Conservation (phyloP, 2,888 invertebrate species). For the Tanypteryx hageni region DNA sequence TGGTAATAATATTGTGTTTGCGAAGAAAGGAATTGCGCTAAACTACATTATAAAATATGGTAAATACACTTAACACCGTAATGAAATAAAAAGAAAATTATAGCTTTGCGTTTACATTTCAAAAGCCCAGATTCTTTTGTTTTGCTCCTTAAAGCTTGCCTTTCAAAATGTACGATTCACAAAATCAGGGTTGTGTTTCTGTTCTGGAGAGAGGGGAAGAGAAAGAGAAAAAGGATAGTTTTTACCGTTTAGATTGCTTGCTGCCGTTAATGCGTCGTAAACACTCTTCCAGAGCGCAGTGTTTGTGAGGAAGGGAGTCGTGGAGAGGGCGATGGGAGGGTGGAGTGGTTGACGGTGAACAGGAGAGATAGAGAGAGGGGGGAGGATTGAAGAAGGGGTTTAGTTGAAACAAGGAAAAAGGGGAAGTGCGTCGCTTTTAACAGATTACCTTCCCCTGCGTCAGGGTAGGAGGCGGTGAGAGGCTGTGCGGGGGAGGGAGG, state of each 20-base stretch:
- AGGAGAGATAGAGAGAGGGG: not conserved
- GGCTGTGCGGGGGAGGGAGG: not conserved
- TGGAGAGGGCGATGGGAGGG: not conserved
- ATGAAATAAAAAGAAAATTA: too few species aligned
- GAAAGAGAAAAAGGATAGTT: conserved; percentile 22
- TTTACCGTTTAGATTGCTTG: conserved; percentile 57
- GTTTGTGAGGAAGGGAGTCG: conserved; percentile 13
- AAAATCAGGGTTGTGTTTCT: not conserved
- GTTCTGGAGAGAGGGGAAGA: not conserved
- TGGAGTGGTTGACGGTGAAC: too few species aligned
- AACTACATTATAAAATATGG: too few species aligned
- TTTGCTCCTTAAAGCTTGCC: not conserved
- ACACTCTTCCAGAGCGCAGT: conserved; percentile 32
- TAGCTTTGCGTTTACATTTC: too few species aligned
- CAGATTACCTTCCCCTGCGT: conserved; percentile 50
- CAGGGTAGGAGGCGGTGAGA: conserved; percentile 4
- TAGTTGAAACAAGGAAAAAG: conserved; percentile 37
- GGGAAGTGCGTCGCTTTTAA: conserved; percentile 52
- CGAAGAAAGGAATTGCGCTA: too few species aligned
- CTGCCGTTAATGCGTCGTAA: conserved; percentile 61
- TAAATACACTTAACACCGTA: too few species aligned
- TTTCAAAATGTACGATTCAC: not conserved
- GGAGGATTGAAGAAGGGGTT: not conserved
- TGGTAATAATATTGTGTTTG: too few species aligned
- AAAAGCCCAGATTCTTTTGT: not conserved